These are phyloP conservation scores for Protomyctophum bolini DNA, from an alignment of 2,113 vertebrate genomes.

Conservation along the genomic window DNA sequence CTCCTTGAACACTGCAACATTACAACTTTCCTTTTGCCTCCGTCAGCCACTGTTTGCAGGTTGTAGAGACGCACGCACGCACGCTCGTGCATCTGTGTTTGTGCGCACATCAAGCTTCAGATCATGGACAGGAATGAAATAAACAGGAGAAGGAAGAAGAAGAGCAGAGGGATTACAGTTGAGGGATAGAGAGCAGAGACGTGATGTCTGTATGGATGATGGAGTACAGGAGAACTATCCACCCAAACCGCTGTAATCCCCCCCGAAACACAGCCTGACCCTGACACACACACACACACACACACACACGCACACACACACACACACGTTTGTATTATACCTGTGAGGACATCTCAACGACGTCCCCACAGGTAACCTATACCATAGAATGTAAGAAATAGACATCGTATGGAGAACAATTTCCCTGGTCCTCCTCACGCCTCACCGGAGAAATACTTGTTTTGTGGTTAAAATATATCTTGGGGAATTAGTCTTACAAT, in stretches of 20 bases:
- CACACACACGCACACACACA: slow-evolving; percentile 19
- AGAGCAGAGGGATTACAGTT: no score
- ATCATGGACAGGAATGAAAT: no score
- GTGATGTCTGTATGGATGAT: neutral
- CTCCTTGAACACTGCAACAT: slow-evolving; percentile 38
- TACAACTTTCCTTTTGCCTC: slow-evolving; percentile 57
- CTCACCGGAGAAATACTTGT: no score
- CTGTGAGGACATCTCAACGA: no score
- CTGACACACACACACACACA: slow-evolving; percentile 7
- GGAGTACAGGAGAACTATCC: slow-evolving; percentile 21
- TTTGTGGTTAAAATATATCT: no score
- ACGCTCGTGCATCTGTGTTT: slow-evolving; percentile 11
- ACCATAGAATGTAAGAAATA: no score
- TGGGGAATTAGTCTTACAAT: no score
- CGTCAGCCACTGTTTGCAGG: slow-evolving; percentile 61
- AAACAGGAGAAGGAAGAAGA: no score
- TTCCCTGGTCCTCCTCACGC: no score
- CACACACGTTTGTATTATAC: neutral
- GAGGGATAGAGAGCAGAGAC: no score
- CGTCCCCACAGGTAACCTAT: no score
- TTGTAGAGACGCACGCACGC: slow-evolving; percentile 35
- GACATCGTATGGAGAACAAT: no score
- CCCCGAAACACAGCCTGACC: slow-evolving; percentile 11
- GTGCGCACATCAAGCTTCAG: neutral
- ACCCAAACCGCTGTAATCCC: slow-evolving; percentile 16